phyloP scores from a whole-genome alignment of 2,888 invertebrate species.

The Aethes cnicana region DNA sequence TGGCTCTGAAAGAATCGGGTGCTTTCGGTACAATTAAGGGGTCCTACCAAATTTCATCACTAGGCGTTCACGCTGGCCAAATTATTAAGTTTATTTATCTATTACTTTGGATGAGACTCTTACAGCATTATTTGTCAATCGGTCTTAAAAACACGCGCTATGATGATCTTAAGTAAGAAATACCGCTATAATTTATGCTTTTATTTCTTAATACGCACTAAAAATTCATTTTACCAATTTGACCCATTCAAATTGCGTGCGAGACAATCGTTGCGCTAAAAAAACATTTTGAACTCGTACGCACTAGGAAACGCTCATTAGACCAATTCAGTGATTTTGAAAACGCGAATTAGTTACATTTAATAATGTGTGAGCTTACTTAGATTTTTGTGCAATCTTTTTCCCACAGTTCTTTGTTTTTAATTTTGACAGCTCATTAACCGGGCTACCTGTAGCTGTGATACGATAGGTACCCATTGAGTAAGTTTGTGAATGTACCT shows the following conservation, averaged over 20 bases:
- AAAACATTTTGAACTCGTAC: neutral
- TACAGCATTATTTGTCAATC: slow-evolving; percentile 14
- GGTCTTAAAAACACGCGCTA: slow-evolving; percentile 5
- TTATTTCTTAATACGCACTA: neutral
- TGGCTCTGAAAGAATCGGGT: no score
- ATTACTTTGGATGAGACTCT: no score
- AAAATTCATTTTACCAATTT: neutral
- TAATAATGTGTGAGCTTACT: slow-evolving; percentile 22
- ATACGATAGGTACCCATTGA: slow-evolving; percentile 5
- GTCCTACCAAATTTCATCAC: no score
- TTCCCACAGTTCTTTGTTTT: slow-evolving; percentile 25
- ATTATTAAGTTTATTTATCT: no score
- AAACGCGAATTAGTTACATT: slow-evolving; percentile 19
- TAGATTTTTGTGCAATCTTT: slow-evolving; percentile 25
- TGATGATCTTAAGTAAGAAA: slow-evolving; percentile 9
- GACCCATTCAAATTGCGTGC: no score
- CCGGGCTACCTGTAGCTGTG: slow-evolving; percentile 1
- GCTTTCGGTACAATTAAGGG: no score
- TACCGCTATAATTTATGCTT: neutral
- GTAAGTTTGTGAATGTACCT: slow-evolving; percentile 17
- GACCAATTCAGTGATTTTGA: slow-evolving; percentile 5
- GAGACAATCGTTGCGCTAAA: no score
- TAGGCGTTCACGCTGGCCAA: no score
- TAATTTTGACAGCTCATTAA: slow-evolving; percentile 11
- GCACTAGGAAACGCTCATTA: slow-evolving; percentile 10